Percentiles rank a stretch among this genome's conserved stretches.
These are phyloP conservation scores for Alauda arvensis DNA, from an alignment of 2,797 vertebrate genomes.

Conservation along the genomic window DNA sequence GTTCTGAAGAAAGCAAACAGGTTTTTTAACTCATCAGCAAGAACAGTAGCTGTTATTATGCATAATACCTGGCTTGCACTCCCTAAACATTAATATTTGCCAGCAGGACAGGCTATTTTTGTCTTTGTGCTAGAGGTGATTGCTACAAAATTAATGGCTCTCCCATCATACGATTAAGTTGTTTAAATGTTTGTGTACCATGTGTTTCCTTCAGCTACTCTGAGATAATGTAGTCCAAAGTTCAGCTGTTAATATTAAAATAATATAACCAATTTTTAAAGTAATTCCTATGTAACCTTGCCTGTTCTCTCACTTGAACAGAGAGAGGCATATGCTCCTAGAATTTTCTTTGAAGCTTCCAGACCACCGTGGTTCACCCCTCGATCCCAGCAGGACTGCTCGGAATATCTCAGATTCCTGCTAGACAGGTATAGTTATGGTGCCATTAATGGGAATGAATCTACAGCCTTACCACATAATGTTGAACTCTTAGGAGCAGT, in stretches of 20 bases:
- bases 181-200: neutral
- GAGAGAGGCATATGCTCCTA: slow-evolving; percentile 95
- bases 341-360: slow-evolving; percentile 92
- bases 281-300: neutral
- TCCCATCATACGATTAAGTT: neutral
- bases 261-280: neutral
- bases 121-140: neutral
- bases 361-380: slow-evolving; percentile 94
- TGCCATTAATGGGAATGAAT: neutral
- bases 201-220: neutral
- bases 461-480: neutral
- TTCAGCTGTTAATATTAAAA: neutral
- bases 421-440: slow-evolving; percentile 85
- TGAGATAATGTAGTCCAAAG: neutral
- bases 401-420: slow-evolving; percentile 94
- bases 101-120: neutral
- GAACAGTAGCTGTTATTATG: neutral
- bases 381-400: slow-evolving; percentile 96
- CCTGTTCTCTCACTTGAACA: slow-evolving; percentile 51
- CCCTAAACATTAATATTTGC: neutral
- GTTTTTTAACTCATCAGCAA: neutral
- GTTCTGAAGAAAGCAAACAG: neutral
- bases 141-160: neutral
- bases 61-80: neutral
- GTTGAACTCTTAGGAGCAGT: neutral